Evolutionary conservation across 2,888 invertebrate genomes (phyloP).

Genomic region (Pseudococcus longispinus): DNA sequence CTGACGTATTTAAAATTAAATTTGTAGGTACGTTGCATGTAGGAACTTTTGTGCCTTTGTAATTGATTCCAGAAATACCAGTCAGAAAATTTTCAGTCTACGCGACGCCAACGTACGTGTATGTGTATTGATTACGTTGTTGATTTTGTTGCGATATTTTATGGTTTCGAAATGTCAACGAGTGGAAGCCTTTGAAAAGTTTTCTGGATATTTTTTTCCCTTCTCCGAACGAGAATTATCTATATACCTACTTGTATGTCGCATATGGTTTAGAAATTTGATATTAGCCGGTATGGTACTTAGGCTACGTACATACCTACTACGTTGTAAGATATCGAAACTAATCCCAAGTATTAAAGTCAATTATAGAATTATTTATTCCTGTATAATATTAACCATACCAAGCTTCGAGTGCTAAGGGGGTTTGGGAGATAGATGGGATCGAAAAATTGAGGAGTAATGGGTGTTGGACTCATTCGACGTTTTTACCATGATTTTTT

Average conservation of each 20-base stretch:
- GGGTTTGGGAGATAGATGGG: not conserved
- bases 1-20: not conserved
- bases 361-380: not conserved
- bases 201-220: not conserved
- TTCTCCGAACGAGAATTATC: not conserved
- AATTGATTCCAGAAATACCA: not conserved
- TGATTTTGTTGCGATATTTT: not conserved
- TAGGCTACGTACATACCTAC: no score
- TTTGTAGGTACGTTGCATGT: not conserved
- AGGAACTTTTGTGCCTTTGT: not conserved
- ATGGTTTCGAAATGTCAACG: slow-evolving; percentile 7
- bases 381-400: not conserved
- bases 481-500: no score
- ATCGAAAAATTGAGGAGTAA: no score
- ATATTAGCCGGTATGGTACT: not conserved
- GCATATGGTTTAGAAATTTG: not conserved
- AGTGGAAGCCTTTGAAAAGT: slow-evolving; percentile 3
- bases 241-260: not conserved
- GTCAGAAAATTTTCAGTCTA: not conserved
- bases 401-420: no score
- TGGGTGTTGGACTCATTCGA: no score
- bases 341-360: not conserved
- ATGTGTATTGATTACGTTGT: not conserved
- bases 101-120: not conserved
- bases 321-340: slow-evolving; percentile 13